These are phyloP conservation scores for Rhabdomys pumilio DNA, from an alignment of 2,797 vertebrate species.

Conservation along the genomic window DNA sequence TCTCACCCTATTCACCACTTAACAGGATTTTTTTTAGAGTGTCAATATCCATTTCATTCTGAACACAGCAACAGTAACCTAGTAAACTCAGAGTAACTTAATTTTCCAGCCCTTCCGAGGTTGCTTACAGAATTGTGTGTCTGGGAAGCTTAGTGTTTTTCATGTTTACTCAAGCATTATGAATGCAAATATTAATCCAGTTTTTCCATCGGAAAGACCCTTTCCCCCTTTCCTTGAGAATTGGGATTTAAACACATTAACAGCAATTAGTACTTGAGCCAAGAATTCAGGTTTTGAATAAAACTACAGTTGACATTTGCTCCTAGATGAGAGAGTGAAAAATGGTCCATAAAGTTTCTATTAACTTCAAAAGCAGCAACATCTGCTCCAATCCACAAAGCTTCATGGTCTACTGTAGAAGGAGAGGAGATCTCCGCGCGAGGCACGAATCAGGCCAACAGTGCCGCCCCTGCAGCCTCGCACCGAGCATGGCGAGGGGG, in stretches of 20 bases:
- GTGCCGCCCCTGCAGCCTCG: neutral
- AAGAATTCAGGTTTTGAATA: slow-evolving; percentile 75
- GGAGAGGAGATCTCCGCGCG: neutral
- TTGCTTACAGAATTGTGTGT: slow-evolving; percentile 17
- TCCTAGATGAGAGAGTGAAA: slow-evolving; percentile 83
- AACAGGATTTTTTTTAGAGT: neutral
- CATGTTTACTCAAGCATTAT: slow-evolving; percentile 72
- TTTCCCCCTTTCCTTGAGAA: slow-evolving; percentile 69
- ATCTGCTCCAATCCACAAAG: slow-evolving; percentile 74
- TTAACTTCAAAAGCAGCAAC: slow-evolving; percentile 83
- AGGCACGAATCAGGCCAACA: neutral
- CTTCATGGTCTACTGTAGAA: slow-evolving; percentile 49
- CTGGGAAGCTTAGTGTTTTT: slow-evolving; percentile 41
- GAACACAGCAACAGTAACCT: neutral
- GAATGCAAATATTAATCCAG: slow-evolving; percentile 75
- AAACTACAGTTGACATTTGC: slow-evolving; percentile 76
- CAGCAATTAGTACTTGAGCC: slow-evolving; percentile 73
- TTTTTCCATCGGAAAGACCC: slow-evolving; percentile 65
- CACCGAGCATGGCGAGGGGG: neutral
- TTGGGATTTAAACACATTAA: slow-evolving; percentile 83
- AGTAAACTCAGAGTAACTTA: slow-evolving; percentile 12
- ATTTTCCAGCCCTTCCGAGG: neutral
- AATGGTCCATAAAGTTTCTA: slow-evolving; percentile 82
- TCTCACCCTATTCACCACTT: neutral
- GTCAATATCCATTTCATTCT: slow-evolving; percentile 16